Evolutionary conservation across 1,140 invertebrate species (phyloP).

Genomic region (Procambarus clarkii): DNA sequence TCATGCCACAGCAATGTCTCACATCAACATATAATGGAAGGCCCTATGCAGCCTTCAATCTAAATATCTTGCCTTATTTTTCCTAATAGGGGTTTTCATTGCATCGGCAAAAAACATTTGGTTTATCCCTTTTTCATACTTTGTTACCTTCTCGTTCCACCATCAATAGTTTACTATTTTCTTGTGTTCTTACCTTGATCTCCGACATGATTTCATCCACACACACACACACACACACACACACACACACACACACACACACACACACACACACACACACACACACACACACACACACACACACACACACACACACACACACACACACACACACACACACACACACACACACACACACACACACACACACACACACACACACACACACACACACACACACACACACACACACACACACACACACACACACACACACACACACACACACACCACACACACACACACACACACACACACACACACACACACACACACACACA

Average conservation of each 20-base stretch:
- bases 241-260: too few relatives aligned
- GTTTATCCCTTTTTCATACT: not conserved
- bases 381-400: not conserved
- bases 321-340: slow-evolving; percentile 9
- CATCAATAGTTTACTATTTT: not conserved
- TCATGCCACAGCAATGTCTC: too few relatives aligned
- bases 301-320: slow-evolving; percentile 9
- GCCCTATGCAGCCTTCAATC: too few relatives aligned
- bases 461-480: too few relatives aligned
- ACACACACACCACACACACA: too few relatives aligned
- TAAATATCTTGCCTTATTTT: too few relatives aligned
- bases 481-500: too few relatives aligned
- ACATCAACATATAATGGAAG: too few relatives aligned
- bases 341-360: slow-evolving; percentile 9
- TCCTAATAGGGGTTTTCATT: not conserved
- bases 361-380: not conserved
- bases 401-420: too few relatives aligned
- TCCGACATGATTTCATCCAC: not conserved
- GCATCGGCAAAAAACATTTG: not conserved
- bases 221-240: too few relatives aligned
- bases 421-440: too few relatives aligned
- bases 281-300: slow-evolving; percentile 9
- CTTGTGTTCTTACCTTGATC: not conserved
- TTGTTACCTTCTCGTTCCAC: not conserved
- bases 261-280: slow-evolving; percentile 9